Evolutionary conservation across 2,797 vertebrate genomes (phyloP), one percentile per base, ranked within the genome.

Genomic region (Falco concolor): DNA sequence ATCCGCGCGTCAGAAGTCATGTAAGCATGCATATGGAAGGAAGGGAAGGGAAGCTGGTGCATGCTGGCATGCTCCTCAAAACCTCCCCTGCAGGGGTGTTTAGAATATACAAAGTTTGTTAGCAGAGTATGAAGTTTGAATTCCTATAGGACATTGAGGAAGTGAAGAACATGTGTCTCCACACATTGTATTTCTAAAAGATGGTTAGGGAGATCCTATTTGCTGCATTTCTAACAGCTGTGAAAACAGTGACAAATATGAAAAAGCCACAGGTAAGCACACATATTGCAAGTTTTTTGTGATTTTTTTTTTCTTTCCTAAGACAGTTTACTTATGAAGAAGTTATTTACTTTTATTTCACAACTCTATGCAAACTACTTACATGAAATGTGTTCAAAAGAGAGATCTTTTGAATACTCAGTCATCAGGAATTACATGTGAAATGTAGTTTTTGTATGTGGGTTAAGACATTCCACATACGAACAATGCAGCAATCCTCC

Each of bases 401-500:
- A 96, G 10, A 96, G 44, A 68, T 36, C n/a, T 95, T 94, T 67
- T 89, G 84, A 97, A 91, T 81, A 95, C 53, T 59, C 57, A 67
- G 50, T 64, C 89, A 97, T 68, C 72, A 84, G 96, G 87, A 95
- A 84, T 76, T 74, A 94, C 67, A 92, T 1, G 32, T 14, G 77
- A 91, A 81, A 93, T n/a, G n/a, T 44, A 93, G 75, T 80, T 96
- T 97, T 85, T 82, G n/a, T 57, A 45, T 34, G 61, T 13, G 67
- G 56, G 84, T 90, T 93, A 95, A 53, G 45, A 85, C 75, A 80
- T 93, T 90, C 54, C 75, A 95, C 18, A 60, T 60, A 95, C 8
- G 5, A 95, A 93, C 56, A 85, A 49, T 80, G 59, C 65, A 54
- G 69, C 92, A 87, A 75, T 96, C 94, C 97, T 97, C 89, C 96